A percentile compares a stretch with the other conserved stretches of the same genome.
Conservation (phyloP, 2,113 vertebrate species). For the Brevimyrus niger region DNA sequence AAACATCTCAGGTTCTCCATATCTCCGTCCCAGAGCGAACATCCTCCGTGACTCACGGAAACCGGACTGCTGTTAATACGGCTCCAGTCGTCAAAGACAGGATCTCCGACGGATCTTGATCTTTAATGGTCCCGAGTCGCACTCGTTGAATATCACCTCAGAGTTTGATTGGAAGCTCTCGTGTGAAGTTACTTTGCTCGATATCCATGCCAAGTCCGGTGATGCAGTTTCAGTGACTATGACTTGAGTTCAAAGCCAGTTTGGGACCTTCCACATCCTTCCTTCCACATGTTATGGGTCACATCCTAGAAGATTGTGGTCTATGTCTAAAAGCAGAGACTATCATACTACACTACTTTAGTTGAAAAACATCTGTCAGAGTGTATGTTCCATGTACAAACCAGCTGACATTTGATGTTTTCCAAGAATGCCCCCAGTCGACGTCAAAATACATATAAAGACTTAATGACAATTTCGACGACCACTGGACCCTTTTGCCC, state of each 20-base stretch:
- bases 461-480: neutral
- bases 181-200: neutral
- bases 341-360: neutral
- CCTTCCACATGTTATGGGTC: neutral
- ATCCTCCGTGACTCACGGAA: conserved; percentile 6
- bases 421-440: neutral
- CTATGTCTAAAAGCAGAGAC: neutral
- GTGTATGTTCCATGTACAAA: neutral
- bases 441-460: neutral
- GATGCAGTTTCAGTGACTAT: neutral
- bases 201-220: neutral
- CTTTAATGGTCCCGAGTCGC: conserved; percentile 9
- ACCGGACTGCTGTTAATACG: neutral
- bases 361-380: neutral
- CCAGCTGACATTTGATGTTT: neutral
- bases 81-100: neutral
- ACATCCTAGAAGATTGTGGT: neutral
- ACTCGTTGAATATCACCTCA: neutral
- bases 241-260: neutral
- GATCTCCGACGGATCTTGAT: neutral
- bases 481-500: neutral
- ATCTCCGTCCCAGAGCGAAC: conserved; percentile 23
- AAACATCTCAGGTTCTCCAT: conserved; percentile 38
- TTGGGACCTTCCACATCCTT: neutral
- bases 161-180: neutral